Base-by-base conservation (phyloP, 2,113 vertebrate species). In the Rissa tridactyla region DNA sequence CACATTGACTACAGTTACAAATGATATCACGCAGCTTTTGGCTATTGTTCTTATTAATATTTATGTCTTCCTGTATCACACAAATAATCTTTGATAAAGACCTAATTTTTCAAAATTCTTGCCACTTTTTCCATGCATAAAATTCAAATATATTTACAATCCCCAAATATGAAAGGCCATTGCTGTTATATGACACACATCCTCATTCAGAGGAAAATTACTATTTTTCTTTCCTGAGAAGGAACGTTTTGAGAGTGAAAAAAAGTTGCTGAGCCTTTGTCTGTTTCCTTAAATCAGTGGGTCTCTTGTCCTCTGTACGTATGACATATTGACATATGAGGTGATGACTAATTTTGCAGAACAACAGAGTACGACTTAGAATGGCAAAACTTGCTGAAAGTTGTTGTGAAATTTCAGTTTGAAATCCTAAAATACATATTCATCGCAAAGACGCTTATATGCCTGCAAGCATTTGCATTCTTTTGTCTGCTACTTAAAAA, bases 381-480 rank as follows among this genome's bases (percentile, higher is more conserved):
- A 86, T 32, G 42, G 58, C 20, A 93, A 66, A 92, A 82, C 34
- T 46, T 87, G 34, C 34, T 83, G 76, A 65, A 81, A 88, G 64
- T 62, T 61, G 32, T 38, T 47, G 44, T 73, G 64, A 62, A 83
- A 92, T 32, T 73, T 80, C 44, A 49, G 51, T 88, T 36, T 92
- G 49, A 96, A 92, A 88, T 86, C 51, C 51, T 86, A 32, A 68
- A 88, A 75, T 90, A 17, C 42, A 82, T 90, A 88, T 75, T 78
- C 8, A 88, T 90, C 85, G 36, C 26, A 65, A 69, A 88, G 62
- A 76, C 5, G 3, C 32, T 68, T 66, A 27, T 15, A 38, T 49
- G 55, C 51, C 54, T 89, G 42, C 32, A 76, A 93, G 61, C 12
- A 58, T 90, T 94, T 91, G 32, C 57, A 82, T 93, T 78, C 44